Conservation (phyloP, 2,113 vertebrate species). For the Daubentonia madagascariensis region DNA sequence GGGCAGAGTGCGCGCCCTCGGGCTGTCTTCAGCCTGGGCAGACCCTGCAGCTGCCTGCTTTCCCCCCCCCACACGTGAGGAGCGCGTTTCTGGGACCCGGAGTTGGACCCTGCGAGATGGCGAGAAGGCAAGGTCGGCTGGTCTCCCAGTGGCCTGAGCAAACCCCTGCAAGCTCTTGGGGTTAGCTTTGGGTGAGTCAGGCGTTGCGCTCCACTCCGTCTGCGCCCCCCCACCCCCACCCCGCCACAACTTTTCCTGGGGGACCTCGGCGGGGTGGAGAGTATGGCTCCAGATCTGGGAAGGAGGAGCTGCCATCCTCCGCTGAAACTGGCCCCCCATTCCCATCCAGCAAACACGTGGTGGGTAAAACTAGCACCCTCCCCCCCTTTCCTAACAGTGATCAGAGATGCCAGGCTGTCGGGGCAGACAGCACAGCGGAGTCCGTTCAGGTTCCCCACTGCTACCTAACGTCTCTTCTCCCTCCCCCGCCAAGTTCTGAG, state of each 20-base stretch:
- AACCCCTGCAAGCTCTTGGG: not conserved
- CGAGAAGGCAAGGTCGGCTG: accelerated
- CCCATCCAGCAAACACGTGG: conserved; percentile 35
- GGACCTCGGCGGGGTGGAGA: not conserved
- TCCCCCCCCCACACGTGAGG: not conserved
- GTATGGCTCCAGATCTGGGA: not conserved
- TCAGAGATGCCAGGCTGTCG: not conserved
- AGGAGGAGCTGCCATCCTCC: not conserved
- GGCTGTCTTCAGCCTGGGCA: not conserved
- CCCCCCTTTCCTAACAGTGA: not conserved
- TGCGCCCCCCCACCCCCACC: not conserved
- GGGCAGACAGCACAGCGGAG: not conserved
- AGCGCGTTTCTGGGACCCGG: not conserved
- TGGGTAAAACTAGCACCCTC: not conserved
- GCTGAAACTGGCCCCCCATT: not conserved
- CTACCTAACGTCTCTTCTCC: not conserved
- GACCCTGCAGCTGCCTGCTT: not conserved
- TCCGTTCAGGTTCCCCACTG: not conserved
- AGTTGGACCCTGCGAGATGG: not conserved
- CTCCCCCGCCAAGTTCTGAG: conserved; percentile 36
- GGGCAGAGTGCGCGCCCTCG: not conserved
- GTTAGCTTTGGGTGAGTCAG: not conserved
- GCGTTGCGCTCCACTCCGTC: not conserved
- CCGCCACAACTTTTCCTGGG: conserved; percentile 51
- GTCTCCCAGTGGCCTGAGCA: not conserved